Conservation (phyloP, 2,888 invertebrate species). For the Epiblema foenella region DNA sequence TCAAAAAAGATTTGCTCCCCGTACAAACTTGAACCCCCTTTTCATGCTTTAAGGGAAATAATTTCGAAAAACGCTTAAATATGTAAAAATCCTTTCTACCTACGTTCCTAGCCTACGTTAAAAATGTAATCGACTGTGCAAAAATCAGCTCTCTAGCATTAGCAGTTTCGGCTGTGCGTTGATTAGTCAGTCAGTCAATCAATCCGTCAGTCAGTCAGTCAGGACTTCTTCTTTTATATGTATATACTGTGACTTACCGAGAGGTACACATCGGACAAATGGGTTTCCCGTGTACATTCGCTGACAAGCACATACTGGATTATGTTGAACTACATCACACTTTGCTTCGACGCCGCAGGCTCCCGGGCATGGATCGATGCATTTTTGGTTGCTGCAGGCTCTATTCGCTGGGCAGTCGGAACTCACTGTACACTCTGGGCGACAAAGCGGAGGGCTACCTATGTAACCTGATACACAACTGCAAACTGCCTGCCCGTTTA, state of each 20-base stretch:
- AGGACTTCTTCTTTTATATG: conserved; percentile 42
- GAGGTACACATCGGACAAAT: conserved; percentile 87
- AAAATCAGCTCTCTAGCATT: too few relatives aligned
- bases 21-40: too few relatives aligned
- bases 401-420: conserved; percentile 89
- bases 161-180: too few relatives aligned
- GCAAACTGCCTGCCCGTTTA: conserved; percentile 89
- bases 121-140: too few relatives aligned
- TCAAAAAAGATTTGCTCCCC: too few relatives aligned
- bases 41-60: too few relatives aligned
- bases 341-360: conserved; percentile 90
- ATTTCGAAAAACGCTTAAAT: too few relatives aligned
- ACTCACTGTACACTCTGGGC: conserved; percentile 91
- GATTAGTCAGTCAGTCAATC: too few relatives aligned
- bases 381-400: conserved; percentile 91
- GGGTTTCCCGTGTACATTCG: conserved; percentile 89
- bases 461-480: conserved; percentile 88
- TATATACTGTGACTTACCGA: conserved; percentile 61
- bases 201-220: too few relatives aligned
- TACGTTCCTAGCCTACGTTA: too few relatives aligned
- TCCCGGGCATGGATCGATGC: conserved; percentile 89
- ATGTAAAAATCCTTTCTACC: too few relatives aligned
- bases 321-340: conserved; percentile 90
- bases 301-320: conserved; percentile 90
- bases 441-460: conserved; percentile 90